A percentile compares a stretch with the other conserved stretches of the same genome.
Evolutionary conservation across 2,113 vertebrate species (phyloP).

Genomic region (Phaethon lepturus): DNA sequence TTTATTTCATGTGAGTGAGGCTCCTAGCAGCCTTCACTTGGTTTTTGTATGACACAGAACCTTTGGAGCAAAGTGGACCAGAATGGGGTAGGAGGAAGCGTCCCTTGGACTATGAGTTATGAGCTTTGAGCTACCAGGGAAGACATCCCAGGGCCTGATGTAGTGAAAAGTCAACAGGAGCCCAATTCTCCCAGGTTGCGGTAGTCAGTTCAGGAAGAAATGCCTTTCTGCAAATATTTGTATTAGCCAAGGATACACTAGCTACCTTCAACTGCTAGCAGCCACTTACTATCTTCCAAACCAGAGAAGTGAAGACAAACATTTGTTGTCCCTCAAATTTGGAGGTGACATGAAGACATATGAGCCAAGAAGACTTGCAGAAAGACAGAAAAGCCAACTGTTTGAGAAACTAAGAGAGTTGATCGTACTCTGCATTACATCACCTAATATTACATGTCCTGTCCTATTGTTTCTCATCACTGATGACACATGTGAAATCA

Average conservation of each 20-base stretch:
- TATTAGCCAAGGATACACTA: neutral
- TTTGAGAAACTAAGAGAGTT: neutral
- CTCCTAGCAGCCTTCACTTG: neutral
- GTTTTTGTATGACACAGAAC: neutral
- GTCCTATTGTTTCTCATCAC: neutral
- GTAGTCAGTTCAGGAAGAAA: neutral
- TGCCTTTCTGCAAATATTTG: neutral
- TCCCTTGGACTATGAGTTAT: neutral
- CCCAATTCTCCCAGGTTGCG: rapidly evolving
- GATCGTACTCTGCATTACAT: neutral
- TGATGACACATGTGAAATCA: neutral
- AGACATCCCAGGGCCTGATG: neutral
- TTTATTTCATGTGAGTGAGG: neutral
- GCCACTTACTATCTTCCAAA: neutral
- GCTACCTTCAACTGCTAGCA: neutral
- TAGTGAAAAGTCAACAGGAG: neutral
- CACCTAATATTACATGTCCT: neutral
- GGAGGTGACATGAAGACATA: neutral
- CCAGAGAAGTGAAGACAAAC: neutral
- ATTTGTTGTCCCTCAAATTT: neutral
- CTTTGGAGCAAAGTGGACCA: neutral
- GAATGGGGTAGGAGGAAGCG: neutral
- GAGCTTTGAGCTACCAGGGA: neutral
- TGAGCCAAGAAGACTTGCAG: neutral
- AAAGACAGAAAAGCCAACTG: neutral